These are phyloP conservation scores for Antheraea yamamai DNA, from an alignment of 2,888 invertebrate genomes.

Conservation along the genomic window DNA sequence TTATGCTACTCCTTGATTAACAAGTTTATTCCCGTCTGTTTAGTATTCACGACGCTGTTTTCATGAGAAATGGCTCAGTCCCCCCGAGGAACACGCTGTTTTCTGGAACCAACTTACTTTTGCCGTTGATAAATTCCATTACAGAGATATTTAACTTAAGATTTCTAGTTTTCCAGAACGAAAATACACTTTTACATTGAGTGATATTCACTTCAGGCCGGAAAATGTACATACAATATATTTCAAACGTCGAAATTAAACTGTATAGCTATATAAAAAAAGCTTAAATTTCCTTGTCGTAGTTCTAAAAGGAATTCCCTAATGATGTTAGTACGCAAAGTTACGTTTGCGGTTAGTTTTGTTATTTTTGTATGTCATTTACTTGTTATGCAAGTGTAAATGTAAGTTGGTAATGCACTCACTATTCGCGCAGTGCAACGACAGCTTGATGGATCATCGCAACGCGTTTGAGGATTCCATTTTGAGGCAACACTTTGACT, in stretches of 20 bases:
- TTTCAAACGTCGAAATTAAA: conserved; percentile 14
- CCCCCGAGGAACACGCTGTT: conserved; percentile 52
- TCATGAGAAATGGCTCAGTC: conserved; percentile 62
- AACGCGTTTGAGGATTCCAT: conserved; percentile 57
- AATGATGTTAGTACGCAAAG: conserved; percentile 53
- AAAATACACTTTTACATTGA: conserved; percentile 23
- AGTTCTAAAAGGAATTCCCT: conserved; percentile 34
- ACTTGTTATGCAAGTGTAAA: conserved; percentile 36
- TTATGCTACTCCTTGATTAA: conserved; percentile 32
- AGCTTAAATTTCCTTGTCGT: conserved; percentile 40
- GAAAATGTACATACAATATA: conserved; percentile 3
- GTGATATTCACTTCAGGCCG: conserved; percentile 20
- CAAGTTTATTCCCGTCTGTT: conserved; percentile 42
- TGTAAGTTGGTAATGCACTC: conserved; percentile 42
- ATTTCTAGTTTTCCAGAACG: conserved; percentile 16
- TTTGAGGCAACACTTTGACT: conserved; percentile 29
- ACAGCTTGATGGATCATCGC: conserved; percentile 69
- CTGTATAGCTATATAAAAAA: conserved; percentile 38
- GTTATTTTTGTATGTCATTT: conserved; percentile 30
- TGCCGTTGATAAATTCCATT: conserved; percentile 20
- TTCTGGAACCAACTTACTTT: conserved; percentile 39
- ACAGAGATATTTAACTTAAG: conserved; percentile 29
- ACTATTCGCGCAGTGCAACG: conserved; percentile 27
- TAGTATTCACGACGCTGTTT: conserved; percentile 61
- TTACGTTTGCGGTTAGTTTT: conserved; percentile 41